Base-by-base conservation (phyloP, 2,113 vertebrate genomes). In the Hippocampus guttulatus region DNA sequence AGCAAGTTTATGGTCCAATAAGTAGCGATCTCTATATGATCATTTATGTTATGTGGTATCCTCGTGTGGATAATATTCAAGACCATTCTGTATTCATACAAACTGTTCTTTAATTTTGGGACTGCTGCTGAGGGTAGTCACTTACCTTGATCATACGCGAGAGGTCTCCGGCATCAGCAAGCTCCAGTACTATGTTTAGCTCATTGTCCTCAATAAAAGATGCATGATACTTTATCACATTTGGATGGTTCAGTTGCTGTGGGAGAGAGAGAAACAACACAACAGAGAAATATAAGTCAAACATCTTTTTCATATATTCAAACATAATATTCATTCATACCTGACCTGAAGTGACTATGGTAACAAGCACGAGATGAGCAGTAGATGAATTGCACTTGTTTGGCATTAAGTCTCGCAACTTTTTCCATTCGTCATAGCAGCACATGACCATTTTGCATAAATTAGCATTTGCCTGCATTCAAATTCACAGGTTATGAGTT, bases 191-290 rank as follows among this genome's bases (percentile, higher is more conserved):
- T 87, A 98, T 98, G 90, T 98, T 98, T 76, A 98, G 92, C 77
- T 98, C 96, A 73, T 98, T 98, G 81, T 98, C 96, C 90, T 99
- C 97, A 83, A 98, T 99, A 90, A 98, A 99, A 58, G 96, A 99
- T n/a, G 95, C 97, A 64, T 97, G 96, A 81, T 98, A 98, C 90
- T 99, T 98, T 87, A 99, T 98, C 80, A 98, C 96, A 89, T 98
- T 98, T 76, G 97, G 95, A 84, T 98, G 97, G 88, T 98, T 98
- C 90, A 99, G 84, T 96, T 98, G 97, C 97, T 99, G 91, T 84
- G 66, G 65, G 33, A 71, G 69, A 14, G 86, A 47, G 88, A 78
- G 84, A 78, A 75, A 68, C 68, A 33, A 75, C 15, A 23, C 62
- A 20, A 15, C 0, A 23, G 43, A 62, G 27, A 20, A 21, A n/a